These are phyloP conservation scores for Apis mellifera DNA, from an alignment of 1,140 invertebrate species.

Conservation along the genomic window DNA sequence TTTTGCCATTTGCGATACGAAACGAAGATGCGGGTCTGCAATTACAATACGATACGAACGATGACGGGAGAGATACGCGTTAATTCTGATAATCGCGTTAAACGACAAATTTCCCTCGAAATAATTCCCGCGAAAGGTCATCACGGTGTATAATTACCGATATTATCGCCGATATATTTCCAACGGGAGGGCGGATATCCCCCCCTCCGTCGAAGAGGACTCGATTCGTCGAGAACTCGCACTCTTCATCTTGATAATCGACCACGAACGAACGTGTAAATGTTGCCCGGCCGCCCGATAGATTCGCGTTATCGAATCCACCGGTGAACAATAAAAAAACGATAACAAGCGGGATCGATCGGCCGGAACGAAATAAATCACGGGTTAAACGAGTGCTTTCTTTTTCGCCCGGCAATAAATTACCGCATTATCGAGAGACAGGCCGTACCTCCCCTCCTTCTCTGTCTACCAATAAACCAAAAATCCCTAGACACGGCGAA, in stretches of 20 bases:
- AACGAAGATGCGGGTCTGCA: no score
- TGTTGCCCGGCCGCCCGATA: neutral
- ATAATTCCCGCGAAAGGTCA: neutral
- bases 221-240: neutral
- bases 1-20: no score
- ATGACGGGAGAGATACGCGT: no score
- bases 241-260: neutral
- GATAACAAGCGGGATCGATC: neutral
- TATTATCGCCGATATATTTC: neutral
- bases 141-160: no score
- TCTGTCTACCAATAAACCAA: constrained; percentile 19
- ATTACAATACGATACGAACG: no score
- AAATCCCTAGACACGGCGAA: constrained; percentile 31
- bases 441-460: neutral
- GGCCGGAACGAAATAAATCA: constrained; percentile 12
- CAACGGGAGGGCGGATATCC: no score
- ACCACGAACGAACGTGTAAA: neutral
- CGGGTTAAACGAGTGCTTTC: neutral
- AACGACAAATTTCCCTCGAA: neutral
- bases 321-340: neutral
- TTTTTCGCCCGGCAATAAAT: constrained; percentile 25
- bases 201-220: neutral
- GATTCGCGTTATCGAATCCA: neutral
- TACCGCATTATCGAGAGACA: constrained; percentile 26
- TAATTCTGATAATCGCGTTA: neutral